Base-by-base conservation (phyloP, 2,113 vertebrate species). In the Anser brachyrhynchus region DNA sequence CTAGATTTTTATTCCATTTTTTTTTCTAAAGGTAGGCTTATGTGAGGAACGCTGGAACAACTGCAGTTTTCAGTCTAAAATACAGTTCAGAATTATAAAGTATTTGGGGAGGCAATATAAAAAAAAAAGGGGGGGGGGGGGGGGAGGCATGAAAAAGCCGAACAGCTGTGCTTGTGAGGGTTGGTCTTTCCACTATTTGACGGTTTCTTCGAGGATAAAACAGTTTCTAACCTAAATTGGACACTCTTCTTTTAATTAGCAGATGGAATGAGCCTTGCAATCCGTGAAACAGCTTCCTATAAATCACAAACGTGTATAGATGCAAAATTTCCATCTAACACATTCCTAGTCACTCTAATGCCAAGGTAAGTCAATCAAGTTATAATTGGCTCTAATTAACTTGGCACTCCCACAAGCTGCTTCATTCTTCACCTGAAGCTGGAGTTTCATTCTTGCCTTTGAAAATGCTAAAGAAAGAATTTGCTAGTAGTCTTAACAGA, bases 351-450 rank as follows among this genome's bases (percentile, higher is more conserved):
- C 41, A 26, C 91, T 93, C 61, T 73, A 93, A 90, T 69, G 54
- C 52, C 76, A 88, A 75, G 67, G 29, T 78, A 87, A 96, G 74
- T 96, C 96, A 95, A 73, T 94, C 94, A 94, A 96, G 89, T 66
- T 92, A 88, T 94, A 96, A 95, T 87, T 92, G 79, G 51, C 39
- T 95, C 41, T 92, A 84, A 97, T 81, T 67, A 33, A 52, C 41
- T 46, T 96, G 85, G 61, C 28, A 91, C 81, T 93, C 84, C 92
- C 37, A 91, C 85, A 90, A 91, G 43, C 26, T 84, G 39, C 82
- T 96, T 49, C 65, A 82, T 74, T 94, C 92, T 94, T 83, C 21
- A 51, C 77, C 62, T 89, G 70, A 77, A 85, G 16, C 64, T 57
- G 39, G 17, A 81, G 28, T 72, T 89, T 81, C 46, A 31, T 77